phyloP scores from a whole-genome alignment of 1,140 invertebrate genomes.

The Cydia amplana region DNA sequence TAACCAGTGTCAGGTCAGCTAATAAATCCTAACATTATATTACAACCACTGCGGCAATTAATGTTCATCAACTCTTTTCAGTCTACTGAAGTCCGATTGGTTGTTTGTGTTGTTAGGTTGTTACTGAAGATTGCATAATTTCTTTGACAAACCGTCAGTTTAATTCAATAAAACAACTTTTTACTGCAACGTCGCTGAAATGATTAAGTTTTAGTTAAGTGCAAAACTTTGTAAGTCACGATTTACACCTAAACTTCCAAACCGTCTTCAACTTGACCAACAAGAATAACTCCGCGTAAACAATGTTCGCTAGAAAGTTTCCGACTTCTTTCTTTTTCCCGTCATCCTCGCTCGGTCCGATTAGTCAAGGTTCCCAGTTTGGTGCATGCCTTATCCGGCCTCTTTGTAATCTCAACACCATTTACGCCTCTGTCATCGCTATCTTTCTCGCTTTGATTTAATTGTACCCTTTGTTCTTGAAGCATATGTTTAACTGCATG shows the following conservation, averaged over 20 bases:
- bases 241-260: constrained; percentile 1
- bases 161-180: background rate
- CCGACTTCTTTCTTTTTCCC: background rate
- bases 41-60: too few species aligned
- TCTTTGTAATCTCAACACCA: constrained; percentile 61
- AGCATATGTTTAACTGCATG: constrained; percentile 28
- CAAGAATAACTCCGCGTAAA: constrained; percentile 15
- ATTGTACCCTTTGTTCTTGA: constrained; percentile 52
- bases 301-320: constrained; percentile 29
- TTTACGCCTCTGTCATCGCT: constrained; percentile 62
- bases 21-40: too few species aligned
- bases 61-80: too few species aligned
- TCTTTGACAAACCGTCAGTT: too few species aligned
- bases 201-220: background rate
- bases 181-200: background rate
- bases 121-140: too few species aligned
- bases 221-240: constrained; percentile 1
- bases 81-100: too few species aligned
- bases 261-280: constrained; percentile 7
- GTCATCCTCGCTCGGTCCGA: constrained; percentile 39
- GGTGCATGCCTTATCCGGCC: constrained; percentile 50
- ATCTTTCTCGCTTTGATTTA: constrained; percentile 61
- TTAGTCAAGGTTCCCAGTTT: constrained; percentile 71
- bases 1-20: too few species aligned
- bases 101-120: too few species aligned